These are phyloP conservation scores for Chionoecetes opilio DNA, from an alignment of 1,140 invertebrate genomes.

Conservation along the genomic window DNA sequence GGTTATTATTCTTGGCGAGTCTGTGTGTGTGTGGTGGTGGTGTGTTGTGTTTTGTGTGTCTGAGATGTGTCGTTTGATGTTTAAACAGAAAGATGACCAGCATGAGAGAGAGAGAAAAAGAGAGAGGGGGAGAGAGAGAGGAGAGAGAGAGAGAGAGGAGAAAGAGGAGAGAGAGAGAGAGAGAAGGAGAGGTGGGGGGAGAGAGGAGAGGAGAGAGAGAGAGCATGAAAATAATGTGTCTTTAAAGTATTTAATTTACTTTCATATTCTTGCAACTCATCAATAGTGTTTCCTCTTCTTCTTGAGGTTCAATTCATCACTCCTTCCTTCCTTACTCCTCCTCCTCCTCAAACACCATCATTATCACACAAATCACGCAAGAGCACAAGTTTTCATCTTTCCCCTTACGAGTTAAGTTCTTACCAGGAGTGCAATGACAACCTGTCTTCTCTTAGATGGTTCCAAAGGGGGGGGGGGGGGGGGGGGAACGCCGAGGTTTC, in stretches of 20 bases:
- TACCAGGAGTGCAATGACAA: neutral
- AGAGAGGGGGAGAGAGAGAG: neutral
- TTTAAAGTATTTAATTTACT: neutral
- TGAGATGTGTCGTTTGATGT: no score
- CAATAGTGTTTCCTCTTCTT: conserved; percentile 19
- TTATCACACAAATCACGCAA: neutral
- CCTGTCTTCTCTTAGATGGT: neutral
- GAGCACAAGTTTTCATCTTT: neutral
- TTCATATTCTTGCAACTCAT: neutral
- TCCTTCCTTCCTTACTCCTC: neutral
- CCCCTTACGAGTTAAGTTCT: conserved; percentile 7
- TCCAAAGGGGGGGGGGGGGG: no score
- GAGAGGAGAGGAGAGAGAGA: neutral
- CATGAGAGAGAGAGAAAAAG: neutral
- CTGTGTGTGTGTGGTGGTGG: conserved; percentile 44
- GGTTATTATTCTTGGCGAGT: neutral
- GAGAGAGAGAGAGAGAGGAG: no score
- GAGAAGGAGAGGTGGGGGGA: neutral
- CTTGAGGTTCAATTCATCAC: neutral
- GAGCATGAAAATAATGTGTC: conserved; percentile 10
- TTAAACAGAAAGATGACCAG: no score
- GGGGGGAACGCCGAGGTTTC: no score
- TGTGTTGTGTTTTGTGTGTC: no score
- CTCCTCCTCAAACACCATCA: neutral
- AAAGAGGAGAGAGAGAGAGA: neutral